Base-by-base conservation (phyloP, 2,797 vertebrate genomes). In the Enteromius thamalakanensis region DNA sequence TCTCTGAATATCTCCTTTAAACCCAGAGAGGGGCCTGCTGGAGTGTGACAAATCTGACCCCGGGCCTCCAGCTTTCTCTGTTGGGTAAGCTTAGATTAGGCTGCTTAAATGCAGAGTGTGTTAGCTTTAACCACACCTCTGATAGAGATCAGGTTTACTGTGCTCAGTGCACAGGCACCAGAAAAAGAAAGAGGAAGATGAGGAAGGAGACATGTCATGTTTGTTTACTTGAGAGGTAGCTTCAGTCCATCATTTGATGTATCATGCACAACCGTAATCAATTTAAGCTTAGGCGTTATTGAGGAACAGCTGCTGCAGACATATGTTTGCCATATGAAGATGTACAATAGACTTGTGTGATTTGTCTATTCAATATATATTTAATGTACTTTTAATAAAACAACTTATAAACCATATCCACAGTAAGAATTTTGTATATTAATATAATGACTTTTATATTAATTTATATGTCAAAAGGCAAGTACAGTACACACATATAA, bases 261-360 rank as follows among this genome's bases (percentile, higher is more conserved):
- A 14, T 83, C 58, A 62, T 84, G 11, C 69, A 62, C n/a, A 67
- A 17, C 32, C 40, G 32, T 93, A 94, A 95, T 94, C 93, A 89
- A 86, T 88, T 94, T 94, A 95, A 95, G 93, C 92, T 93, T 92
- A 92, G 93, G 90, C 90, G 91, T 94, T 93, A 93, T 90, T 62
- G 90, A 37, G 49, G 79, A 94, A 91, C 94, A 95, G 94, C 95
- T 96, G 95, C 92, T 83, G 87, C 60, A 85, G 87, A 76, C 84
- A 65, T 76, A 64, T 70, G 45, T 60, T 64, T 74, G 80, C 49
- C 29, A n/a, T 23, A 47, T 83, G 64, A 83, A 55, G 23, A 67
- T 15, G 51, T 42, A 42, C 51, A 7, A 21, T 32, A 42, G 62
- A 58, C 32, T 15, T 53, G 14, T 49, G 10, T 51, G 42, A 21